Evolutionary conservation across 2,888 invertebrate genomes (phyloP), one percentile per base, ranked within the genome.

Genomic region (Amiota mariae): DNA sequence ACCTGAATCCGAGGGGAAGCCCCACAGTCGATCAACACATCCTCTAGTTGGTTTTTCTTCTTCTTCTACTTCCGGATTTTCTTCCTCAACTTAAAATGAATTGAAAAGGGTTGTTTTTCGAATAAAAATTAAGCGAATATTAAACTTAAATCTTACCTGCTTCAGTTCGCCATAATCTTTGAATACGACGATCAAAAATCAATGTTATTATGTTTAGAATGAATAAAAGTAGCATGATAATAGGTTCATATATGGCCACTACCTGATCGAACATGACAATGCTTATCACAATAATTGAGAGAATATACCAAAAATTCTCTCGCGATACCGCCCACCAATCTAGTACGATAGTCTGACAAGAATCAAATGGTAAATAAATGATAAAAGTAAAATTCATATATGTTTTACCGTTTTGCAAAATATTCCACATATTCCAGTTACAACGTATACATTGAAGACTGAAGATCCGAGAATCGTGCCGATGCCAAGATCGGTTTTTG

Each of bases 241-340:
- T 13, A 0, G 51, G 54, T 15, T 68, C 67, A 20, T 18, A 51
- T 9, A 68, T 2, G 6, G 11, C 12, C 13, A 68, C 36, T 8
- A 3, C 11, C 13, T 54, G 3, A 48, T 68, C 67, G n/a, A 68
- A 54, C 12, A 68, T 24, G 36, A 68, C 13, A 51, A 68, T 8
- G 9, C 13, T 24, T 54, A 68, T 51, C 9, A 54, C 2, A 24
- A 18, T 1, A 13, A 68, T 24, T 24, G 67, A 2, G 10, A 68
- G 20, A 13, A 54, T 24, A n/a, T 68, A 68, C 67, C 67, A 68
- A 24, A 68, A 0, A 2, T 20, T 68, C 88, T 96, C 95, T 70
- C 96, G 91, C 8, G 93, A 93, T 64, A 96, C 92, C 0, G 95
- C 94, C 94, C 94, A 95, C 94, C 95, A 95, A 88, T 95, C 94